Base-by-base conservation (phyloP, 2,113 vertebrate species). In the Macrotus californicus region DNA sequence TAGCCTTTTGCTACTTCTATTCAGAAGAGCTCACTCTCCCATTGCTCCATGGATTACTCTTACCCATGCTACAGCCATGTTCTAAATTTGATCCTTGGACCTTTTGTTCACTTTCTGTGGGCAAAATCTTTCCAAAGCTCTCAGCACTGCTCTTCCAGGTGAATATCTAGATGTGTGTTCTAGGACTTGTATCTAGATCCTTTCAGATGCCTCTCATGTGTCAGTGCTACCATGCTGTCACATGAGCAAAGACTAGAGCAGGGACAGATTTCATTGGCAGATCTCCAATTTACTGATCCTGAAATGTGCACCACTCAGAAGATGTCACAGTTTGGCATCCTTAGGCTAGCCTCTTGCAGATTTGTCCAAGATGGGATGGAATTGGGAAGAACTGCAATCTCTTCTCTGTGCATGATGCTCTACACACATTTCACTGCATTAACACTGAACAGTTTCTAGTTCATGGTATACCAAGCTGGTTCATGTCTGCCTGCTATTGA, bases 41-140 rank as follows among this genome's bases (percentile, higher is more conserved):
- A n/a, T 11, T 26, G 7, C 6, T 5, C 13, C 19, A 10, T 1
- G 26, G 29, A 3, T 1, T 41, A 39, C 3, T 34, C 39, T 73
- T 61, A 7, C 15, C 34, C 39, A 26, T 52, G 3, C 34, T n/a
- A 5, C 29, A 14, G 13, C 29, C 52, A 34, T 24, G 12, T 34
- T 94, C 36, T 56, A 19, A 29, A 1, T 54, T 29, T 90, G 52
- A 69, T 88, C 7, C 14, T 43, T 89, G 10, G 21, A 22, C 1
- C 10, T 83, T 93, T 24, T 56, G 34, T 31, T 81, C 13, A 73
- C 26, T 61, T 93, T 91, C 22, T n/a, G 12, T 18, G 39, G 15
- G 6, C 22, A 87, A 72, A 92, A 91, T 73, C 9, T 5, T 87
- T 69, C 21, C 29, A 91, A 87, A 34, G 14, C 31, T 43, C 36